Percentiles rank a stretch among this genome's conserved stretches.
Conservation (phyloP, 2,888 invertebrate species). For the Tridacna gigas region DNA sequence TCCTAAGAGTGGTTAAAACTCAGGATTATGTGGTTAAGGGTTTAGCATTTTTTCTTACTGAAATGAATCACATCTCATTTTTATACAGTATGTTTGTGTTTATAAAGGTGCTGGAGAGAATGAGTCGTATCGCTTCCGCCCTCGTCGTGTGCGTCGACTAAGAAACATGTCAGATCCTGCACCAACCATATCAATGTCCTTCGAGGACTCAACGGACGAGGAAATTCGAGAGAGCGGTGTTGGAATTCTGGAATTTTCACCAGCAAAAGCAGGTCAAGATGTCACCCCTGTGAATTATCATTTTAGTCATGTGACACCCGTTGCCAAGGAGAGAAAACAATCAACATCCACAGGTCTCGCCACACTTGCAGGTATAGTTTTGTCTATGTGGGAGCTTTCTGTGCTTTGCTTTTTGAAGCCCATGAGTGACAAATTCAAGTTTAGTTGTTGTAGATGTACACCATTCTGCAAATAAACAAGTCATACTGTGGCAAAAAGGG, state of each 20-base stretch:
- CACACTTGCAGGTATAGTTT: constrained; percentile 74
- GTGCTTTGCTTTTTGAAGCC: no score
- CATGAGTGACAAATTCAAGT: no score
- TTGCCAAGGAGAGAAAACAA: constrained; percentile 69
- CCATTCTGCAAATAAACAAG: no score
- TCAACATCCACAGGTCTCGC: constrained; percentile 74
- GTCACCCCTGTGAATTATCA: constrained; percentile 92
- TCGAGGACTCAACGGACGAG: constrained; percentile 82
- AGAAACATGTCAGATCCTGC: constrained; percentile 77
- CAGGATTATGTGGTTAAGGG: no score
- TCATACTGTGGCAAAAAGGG: no score
- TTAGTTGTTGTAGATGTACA: no score
- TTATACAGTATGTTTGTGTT: neutral
- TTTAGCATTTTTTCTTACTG: no score
- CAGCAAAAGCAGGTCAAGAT: constrained; percentile 94
- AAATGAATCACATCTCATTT: no score
- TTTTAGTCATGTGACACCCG: constrained; percentile 50
- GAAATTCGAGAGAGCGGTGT: constrained; percentile 84
- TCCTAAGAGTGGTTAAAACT: no score
- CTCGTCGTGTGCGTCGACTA: constrained; percentile 65
- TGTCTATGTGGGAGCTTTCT: no score
- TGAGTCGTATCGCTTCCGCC: constrained; percentile 68
- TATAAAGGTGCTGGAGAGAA: constrained; percentile 49
- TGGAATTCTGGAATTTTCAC: constrained; percentile 90
- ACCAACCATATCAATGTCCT: constrained; percentile 75